phyloP scores from a whole-genome alignment of 2,888 invertebrate species.

The Oscheius onirici region DNA sequence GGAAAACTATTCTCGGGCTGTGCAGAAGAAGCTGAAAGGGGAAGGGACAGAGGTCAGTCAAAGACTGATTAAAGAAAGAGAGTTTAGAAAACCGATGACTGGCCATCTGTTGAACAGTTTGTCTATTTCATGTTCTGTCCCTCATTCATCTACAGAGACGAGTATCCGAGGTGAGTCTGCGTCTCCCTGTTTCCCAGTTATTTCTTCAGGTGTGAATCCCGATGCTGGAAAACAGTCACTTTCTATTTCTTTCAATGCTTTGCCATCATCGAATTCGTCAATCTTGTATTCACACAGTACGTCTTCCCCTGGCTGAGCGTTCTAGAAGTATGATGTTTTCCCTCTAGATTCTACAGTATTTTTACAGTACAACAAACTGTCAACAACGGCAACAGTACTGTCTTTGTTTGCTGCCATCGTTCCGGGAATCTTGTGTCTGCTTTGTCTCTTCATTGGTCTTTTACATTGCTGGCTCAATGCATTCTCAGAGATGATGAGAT shows the following conservation, averaged over 20 bases:
- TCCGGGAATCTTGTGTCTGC: constrained; percentile 76
- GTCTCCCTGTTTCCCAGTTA: neutral
- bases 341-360: no score
- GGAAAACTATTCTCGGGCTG: constrained; percentile 58
- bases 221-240: constrained; percentile 42
- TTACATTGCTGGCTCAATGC: constrained; percentile 92
- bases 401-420: constrained; percentile 76
- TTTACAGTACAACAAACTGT: constrained; percentile 33
- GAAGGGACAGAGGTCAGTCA: constrained; percentile 8
- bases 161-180: constrained; percentile 59
- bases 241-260: constrained; percentile 75
- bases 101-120: constrained; percentile 64
- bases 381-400: constrained; percentile 40
- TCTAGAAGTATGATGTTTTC: constrained; percentile 43
- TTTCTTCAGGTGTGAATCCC: constrained; percentile 24
- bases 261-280: constrained; percentile 83
- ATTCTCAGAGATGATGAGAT: constrained; percentile 86
- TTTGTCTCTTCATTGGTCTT: constrained; percentile 85
- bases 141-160: constrained; percentile 67
- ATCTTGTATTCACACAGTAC: constrained; percentile 84
- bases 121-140: constrained; percentile 69
- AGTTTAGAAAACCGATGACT: constrained; percentile 30
- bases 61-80: neutral
- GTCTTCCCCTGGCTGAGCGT: constrained; percentile 79
- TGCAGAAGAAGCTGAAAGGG: constrained; percentile 45